Conservation (phyloP, 2,888 invertebrate genomes). For the Rhaphigaster nebulosa region DNA sequence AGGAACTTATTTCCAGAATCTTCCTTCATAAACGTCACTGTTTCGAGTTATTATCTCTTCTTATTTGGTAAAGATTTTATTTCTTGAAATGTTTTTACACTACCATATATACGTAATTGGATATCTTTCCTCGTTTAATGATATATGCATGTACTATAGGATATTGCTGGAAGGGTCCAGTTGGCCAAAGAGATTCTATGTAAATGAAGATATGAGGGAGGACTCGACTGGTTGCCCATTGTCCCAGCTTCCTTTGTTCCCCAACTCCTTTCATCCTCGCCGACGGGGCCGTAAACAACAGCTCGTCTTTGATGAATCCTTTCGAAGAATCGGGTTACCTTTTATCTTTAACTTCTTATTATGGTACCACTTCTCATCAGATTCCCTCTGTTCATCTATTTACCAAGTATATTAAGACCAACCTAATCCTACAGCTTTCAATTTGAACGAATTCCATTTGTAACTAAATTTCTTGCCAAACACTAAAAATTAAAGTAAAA, state of each 20-base stretch:
- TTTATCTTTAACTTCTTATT: background rate
- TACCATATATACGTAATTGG: background rate
- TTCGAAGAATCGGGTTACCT: background rate
- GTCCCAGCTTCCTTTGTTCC: slow-evolving; percentile 43
- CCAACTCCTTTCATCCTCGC: background rate
- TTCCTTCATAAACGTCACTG: too few species aligned
- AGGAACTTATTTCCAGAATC: background rate
- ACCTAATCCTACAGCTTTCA: too few species aligned
- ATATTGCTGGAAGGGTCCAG: background rate
- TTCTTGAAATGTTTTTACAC: too few species aligned
- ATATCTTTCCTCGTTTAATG: background rate
- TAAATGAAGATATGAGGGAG: slow-evolving; percentile 18
- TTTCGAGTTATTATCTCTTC: too few species aligned
- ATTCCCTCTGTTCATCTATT: too few species aligned
- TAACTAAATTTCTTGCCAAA: too few species aligned
- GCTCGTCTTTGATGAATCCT: slow-evolving; percentile 30
- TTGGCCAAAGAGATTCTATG: background rate
- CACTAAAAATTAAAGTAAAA: too few species aligned
- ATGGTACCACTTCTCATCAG: too few species aligned
- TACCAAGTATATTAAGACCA: too few species aligned
- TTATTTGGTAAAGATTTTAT: too few species aligned
- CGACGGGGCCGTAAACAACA: slow-evolving; percentile 22
- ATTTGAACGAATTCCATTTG: too few species aligned
- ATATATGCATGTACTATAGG: background rate
- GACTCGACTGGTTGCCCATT: background rate